Base-by-base conservation (phyloP, 2,888 invertebrate species). In the Deilephila porcellus region DNA sequence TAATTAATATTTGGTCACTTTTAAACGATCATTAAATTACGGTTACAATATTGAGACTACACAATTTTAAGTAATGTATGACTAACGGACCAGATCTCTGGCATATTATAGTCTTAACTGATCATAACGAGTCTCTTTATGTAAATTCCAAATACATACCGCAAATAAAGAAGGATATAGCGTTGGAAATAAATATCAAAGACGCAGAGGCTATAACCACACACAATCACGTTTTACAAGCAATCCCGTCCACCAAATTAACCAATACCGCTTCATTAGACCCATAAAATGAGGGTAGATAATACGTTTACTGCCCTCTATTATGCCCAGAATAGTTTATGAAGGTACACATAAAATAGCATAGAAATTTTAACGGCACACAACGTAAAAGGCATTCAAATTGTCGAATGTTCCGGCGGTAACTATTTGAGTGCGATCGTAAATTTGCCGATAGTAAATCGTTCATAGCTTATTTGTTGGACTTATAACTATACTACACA, bases 401-500 rank as follows among this genome's bases (percentile, higher is more conserved):
- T 83, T 80, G 78, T 56, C 45, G 77, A 75, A 75, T 78, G 79
- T 79, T 78, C 77, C 52, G 52, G 80, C 78, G 81, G 80, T 74
- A 75, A 78, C 80, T 76, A 80, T 85, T 83, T 81, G 80, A 83
- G 81, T 76, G 77, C 5, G 19, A 74, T 75, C 75, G 76, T 84
- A 82, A 83, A 83, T 82, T 79, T 77, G 73, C 53, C 75, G 72
- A 32, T 78, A 80, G 80, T 85, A 80, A 85, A 82, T 75, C 67
- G 71, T 81, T 81, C 76, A 81, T 79, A 72, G 81, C 78, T 82
- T 81, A 81, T 80, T 81, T 75, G 74, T 78, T 71, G 70, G 20
- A 52, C 73, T 72, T 75, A 76, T 76, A 25, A 25, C 25, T 25
- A 25, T 76, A 76, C 74, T 76, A 76, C 76, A 75, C 72, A 75